phyloP scores from a whole-genome alignment of 2,888 invertebrate species.

The Lasioglossum oenotherae region DNA sequence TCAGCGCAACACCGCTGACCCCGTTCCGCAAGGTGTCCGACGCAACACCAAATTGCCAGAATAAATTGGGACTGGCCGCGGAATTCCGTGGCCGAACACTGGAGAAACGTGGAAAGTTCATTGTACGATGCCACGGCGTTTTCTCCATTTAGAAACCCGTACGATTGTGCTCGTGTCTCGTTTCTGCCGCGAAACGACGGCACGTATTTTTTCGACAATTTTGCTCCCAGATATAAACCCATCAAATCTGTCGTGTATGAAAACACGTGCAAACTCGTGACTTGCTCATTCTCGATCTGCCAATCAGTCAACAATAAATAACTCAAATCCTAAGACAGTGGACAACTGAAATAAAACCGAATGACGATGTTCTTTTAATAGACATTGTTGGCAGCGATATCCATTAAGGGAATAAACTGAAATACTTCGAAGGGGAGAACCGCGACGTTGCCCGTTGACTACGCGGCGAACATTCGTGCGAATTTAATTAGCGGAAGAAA shows the following conservation, averaged over 20 bases:
- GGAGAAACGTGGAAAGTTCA: not conserved
- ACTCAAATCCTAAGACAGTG: too few relatives aligned
- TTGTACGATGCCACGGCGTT: not conserved
- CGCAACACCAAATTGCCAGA: slow-evolving; percentile 44
- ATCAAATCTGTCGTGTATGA: too few relatives aligned
- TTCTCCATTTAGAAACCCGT: slow-evolving; percentile 2
- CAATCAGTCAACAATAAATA: too few relatives aligned
- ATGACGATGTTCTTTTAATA: not conserved
- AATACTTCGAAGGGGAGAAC: not conserved
- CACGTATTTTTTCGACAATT: not conserved
- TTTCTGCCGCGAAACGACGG: too few relatives aligned
- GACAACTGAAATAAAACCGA: too few relatives aligned
- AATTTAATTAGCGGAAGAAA: too few relatives aligned
- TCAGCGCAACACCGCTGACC: slow-evolving; percentile 20
- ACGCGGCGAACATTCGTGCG: too few relatives aligned
- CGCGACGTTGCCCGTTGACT: too few relatives aligned
- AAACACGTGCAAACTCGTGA: too few relatives aligned
- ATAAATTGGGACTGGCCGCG: slow-evolving; percentile 38
- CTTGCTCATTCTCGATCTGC: too few relatives aligned
- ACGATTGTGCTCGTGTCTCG: not conserved
- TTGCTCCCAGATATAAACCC: not conserved
- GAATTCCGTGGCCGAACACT: slow-evolving; percentile 18
- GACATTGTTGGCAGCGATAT: not conserved
- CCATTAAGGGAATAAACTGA: not conserved
- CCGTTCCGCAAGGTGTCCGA: slow-evolving; percentile 37